phyloP scores from a whole-genome alignment of 2,113 vertebrate species.

The Hippocampus zosterae region DNA sequence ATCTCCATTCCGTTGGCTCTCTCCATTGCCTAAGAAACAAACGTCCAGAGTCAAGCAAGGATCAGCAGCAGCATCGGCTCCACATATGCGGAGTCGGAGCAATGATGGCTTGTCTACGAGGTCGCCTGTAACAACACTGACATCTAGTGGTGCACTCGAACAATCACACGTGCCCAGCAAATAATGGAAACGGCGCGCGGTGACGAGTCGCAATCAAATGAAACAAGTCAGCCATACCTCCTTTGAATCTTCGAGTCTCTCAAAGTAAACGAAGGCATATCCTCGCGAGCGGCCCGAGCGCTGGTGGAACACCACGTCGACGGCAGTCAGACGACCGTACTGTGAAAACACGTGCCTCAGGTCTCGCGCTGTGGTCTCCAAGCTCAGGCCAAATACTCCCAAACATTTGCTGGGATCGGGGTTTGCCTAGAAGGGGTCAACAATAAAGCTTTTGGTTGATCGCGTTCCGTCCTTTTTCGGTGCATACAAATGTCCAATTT shows the following conservation, averaged over 20 bases:
- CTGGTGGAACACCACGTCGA: conserved; percentile 93
- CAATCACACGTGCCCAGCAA: conserved; percentile 27
- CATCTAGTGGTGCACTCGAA: conserved; percentile 49
- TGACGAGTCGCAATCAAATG: neutral
- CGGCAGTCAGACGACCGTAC: conserved; percentile 84
- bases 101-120: neutral
- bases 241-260: conserved; percentile 89
- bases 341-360: conserved; percentile 92
- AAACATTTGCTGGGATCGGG: conserved; percentile 91
- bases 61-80: neutral
- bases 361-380: conserved; percentile 91
- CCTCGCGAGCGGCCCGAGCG: conserved; percentile 88
- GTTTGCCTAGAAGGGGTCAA: conserved; percentile 77
- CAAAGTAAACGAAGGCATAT: conserved; percentile 92
- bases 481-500: conserved; percentile 14
- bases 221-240: conserved; percentile 69
- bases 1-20: conserved; percentile 91
- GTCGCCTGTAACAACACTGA: conserved; percentile 34
- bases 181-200: neutral
- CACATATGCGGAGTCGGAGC: neutral
- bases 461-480: neutral
- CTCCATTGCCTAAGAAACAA: conserved; percentile 81
- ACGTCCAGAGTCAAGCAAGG: neutral
- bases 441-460: conserved; percentile 5
- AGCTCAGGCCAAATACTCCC: conserved; percentile 91